phyloP scores from a whole-genome alignment of 2,888 invertebrate genomes.

The Masnerella sp. region DNA sequence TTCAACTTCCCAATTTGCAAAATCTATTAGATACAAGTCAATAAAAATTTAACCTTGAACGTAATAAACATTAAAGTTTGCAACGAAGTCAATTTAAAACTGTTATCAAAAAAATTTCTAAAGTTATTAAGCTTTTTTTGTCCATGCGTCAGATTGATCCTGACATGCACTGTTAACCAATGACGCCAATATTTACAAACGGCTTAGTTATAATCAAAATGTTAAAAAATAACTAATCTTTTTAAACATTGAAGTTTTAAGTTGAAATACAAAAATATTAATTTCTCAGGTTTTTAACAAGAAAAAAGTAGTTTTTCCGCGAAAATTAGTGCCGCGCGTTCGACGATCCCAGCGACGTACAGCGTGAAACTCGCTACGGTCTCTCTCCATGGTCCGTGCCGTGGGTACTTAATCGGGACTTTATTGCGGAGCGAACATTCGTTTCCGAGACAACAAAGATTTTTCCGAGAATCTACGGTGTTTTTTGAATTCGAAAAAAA shows the following conservation, averaged over 20 bases:
- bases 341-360: neutral
- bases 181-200: too few species aligned
- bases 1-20: too few species aligned
- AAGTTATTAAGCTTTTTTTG: too few species aligned
- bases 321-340: neutral
- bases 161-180: too few species aligned
- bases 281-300: neutral
- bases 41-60: neutral
- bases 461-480: too few species aligned
- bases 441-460: too few species aligned
- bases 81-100: neutral
- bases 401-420: neutral
- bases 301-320: neutral
- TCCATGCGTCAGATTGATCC: too few species aligned
- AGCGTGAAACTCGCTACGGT: neutral
- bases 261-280: neutral
- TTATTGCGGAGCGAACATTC: neutral
- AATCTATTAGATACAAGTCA: neutral
- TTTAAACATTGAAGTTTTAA: neutral
- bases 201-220: too few species aligned
- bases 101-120: neutral
- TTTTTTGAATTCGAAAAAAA: too few species aligned
- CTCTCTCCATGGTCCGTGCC: slow-evolving; percentile 5
- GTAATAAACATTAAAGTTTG: neutral
- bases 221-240: neutral